A percentile compares a stretch with the other conserved stretches of the same genome.
phyloP scores from a whole-genome alignment of 2,113 vertebrate genomes.

The Gallinago paraguaiae region DNA sequence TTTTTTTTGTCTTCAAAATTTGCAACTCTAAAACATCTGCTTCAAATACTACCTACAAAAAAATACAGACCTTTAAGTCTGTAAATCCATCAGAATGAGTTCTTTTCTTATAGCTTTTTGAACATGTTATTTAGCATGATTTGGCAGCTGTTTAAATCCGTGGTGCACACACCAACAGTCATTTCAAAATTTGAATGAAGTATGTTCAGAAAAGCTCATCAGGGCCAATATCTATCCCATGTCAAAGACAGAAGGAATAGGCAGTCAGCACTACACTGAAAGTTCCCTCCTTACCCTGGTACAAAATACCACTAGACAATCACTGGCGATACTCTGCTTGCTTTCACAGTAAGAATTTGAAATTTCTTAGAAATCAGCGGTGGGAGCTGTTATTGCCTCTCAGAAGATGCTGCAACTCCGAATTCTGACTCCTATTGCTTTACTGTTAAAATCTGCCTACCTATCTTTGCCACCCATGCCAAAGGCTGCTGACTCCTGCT shows the following conservation, averaged over 20 bases:
- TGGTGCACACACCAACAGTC: accelerated
- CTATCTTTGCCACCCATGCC: not conserved
- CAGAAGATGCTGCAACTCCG: not conserved
- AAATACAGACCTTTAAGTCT: not conserved
- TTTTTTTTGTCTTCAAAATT: not conserved
- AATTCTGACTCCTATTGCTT: not conserved
- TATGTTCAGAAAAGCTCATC: not conserved
- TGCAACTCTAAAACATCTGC: not conserved
- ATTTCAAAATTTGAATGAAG: not conserved
- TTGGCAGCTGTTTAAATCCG: not conserved
- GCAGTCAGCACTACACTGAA: not conserved
- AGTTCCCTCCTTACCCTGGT: not conserved
- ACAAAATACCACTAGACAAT: not conserved
- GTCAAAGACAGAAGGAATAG: not conserved
- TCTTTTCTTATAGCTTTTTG: not conserved
- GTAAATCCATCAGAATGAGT: not conserved
- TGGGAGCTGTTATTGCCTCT: not conserved
- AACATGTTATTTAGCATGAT: not conserved
- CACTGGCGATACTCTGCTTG: not conserved
- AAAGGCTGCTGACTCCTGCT: not conserved
- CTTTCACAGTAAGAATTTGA: not conserved
- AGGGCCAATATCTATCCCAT: not conserved
- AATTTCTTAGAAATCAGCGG: not conserved
- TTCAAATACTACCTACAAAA: not conserved
- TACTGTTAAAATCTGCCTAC: not conserved